phyloP scores from a whole-genome alignment of 1,140 invertebrate species.

The Drosophila takahashii region DNA sequence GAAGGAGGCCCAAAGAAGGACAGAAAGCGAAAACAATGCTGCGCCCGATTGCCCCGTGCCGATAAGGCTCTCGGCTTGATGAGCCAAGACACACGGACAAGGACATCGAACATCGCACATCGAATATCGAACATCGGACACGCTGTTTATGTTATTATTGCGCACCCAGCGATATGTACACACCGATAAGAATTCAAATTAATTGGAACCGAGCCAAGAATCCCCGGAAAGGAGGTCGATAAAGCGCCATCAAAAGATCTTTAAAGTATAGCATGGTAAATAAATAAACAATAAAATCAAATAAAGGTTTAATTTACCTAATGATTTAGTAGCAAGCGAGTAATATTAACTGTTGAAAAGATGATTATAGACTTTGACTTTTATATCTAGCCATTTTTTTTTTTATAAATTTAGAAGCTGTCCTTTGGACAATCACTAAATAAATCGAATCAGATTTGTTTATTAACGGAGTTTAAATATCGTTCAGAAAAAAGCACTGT shows the following conservation, averaged over 20 bases:
- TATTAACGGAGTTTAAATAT: no score
- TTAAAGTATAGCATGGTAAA: neutral
- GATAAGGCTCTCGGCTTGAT: conserved; percentile 54
- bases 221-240: neutral
- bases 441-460: no score
- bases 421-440: no score
- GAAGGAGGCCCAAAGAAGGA: conserved; percentile 3
- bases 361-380: no score
- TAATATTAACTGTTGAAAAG: no score
- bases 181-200: conserved; percentile 69
- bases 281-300: neutral
- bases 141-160: conserved; percentile 19
- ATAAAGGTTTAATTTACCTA: neutral
- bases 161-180: conserved; percentile 56
- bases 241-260: neutral
- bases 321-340: no score
- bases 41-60: conserved; percentile 60
- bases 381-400: no score
- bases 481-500: no score
- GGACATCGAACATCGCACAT: conserved; percentile 43
- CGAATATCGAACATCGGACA: conserved; percentile 14
- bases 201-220: conserved; percentile 44
- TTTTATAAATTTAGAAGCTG: no score
- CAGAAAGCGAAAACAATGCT: conserved; percentile 66
- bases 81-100: conserved; percentile 45